Percentiles rank a stretch among this genome's conserved stretches.
These are phyloP conservation scores for Zele albiditarsus DNA, from an alignment of 2,888 invertebrate species.

Conservation along the genomic window DNA sequence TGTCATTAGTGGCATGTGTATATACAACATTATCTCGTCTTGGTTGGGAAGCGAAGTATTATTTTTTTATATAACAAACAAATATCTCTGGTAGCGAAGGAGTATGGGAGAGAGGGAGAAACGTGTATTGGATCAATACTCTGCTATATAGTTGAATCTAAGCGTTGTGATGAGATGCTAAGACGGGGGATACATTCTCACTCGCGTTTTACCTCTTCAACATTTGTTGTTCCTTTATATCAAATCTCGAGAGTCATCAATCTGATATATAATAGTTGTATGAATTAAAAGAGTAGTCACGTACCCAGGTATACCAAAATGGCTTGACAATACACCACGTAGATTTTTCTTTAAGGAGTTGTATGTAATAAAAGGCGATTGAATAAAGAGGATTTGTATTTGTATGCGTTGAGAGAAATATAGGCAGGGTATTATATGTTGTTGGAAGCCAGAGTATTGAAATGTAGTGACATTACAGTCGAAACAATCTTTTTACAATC, in stretches of 20 bases:
- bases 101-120: not conserved
- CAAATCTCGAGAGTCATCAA: no score
- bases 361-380: no score
- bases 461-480: no score
- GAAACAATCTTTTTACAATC: no score
- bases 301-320: not conserved
- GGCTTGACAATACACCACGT: not conserved
- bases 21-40: not conserved
- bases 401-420: no score
- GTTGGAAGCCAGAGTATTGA: not conserved
- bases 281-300: not conserved
- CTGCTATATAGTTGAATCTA: not conserved
- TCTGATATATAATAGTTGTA: not conserved
- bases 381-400: no score
- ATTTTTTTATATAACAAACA: slow-evolving; percentile 18
- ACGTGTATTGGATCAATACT: not conserved
- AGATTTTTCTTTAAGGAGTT: no score
- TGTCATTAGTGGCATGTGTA: slow-evolving; percentile 27
- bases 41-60: not conserved
- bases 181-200: not conserved
- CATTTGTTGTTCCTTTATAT: not conserved
- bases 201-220: not conserved
- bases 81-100: not conserved
- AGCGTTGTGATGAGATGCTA: not conserved
- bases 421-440: not conserved